phyloP scores from a whole-genome alignment of 2,888 invertebrate species.

The Caenorhabditis macrosperma region DNA sequence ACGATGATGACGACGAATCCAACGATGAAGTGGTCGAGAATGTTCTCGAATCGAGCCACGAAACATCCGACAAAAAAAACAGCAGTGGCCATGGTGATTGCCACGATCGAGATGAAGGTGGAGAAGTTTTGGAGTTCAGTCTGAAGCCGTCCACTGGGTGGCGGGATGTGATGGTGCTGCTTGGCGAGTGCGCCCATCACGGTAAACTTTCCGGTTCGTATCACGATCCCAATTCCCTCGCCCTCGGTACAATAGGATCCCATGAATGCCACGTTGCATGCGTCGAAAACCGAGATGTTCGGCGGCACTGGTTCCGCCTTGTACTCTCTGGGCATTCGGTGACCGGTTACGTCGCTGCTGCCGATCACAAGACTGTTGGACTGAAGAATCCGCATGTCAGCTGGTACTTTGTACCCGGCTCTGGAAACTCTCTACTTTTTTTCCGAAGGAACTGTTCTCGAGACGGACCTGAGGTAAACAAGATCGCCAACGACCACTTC shows the following conservation, averaged over 20 bases:
- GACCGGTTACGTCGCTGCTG: constrained; percentile 68
- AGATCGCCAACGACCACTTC: constrained; percentile 80
- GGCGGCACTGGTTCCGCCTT: constrained; percentile 70
- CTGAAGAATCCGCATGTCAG: constrained; percentile 79
- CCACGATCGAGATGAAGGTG: constrained; percentile 74
- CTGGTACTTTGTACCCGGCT: constrained; percentile 78
- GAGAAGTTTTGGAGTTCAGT: constrained; percentile 67
- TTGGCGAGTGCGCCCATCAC: constrained; percentile 67
- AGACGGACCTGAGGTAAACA: constrained; percentile 72
- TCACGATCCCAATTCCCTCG: constrained; percentile 78
- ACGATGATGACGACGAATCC: constrained; percentile 79
- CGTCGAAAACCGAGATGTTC: constrained; percentile 75
- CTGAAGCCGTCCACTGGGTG: constrained; percentile 64
- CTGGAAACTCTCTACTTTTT: constrained; percentile 31
- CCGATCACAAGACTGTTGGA: constrained; percentile 80
- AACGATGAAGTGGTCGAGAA: constrained; percentile 78
- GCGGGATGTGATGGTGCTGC: constrained; percentile 66
- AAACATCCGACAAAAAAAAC: constrained; percentile 78
- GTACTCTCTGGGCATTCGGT: constrained; percentile 47
- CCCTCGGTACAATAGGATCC: constrained; percentile 79
- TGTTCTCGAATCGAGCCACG: constrained; percentile 76
- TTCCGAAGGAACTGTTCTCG: background rate
- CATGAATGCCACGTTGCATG: constrained; percentile 78
- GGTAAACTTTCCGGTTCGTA: constrained; percentile 78
- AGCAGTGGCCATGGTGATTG: constrained; percentile 75